A percentile compares a stretch with the other conserved stretches of the same genome.
These are phyloP conservation scores for Riparia riparia DNA, from an alignment of 2,113 vertebrate genomes.

Conservation along the genomic window DNA sequence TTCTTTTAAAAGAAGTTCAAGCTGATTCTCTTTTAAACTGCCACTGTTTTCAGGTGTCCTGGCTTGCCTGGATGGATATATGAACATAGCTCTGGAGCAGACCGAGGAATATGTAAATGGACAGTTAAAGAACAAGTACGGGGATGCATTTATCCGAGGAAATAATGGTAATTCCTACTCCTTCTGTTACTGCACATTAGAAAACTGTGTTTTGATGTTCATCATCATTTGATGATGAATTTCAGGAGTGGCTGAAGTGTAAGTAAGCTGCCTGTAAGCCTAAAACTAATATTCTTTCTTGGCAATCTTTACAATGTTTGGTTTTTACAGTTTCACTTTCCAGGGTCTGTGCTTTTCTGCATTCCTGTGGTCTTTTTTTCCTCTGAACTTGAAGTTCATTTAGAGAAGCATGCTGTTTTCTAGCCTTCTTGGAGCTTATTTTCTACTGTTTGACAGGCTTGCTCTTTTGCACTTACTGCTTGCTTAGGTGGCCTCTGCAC, in stretches of 20 bases:
- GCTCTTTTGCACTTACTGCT: not conserved
- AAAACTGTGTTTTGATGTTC: not conserved
- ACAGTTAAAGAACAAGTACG: conserved; percentile 98
- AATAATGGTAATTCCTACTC: conserved; percentile 89
- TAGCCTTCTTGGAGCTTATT: not conserved
- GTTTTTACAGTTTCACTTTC: not conserved
- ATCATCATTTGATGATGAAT: too few species aligned
- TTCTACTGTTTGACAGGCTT: not conserved
- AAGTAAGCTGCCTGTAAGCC: not conserved
- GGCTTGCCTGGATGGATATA: conserved; percentile 97
- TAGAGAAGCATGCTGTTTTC: not conserved
- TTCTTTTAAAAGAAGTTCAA: not conserved
- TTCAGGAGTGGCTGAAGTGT: not conserved
- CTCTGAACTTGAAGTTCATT: not conserved
- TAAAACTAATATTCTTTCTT: not conserved
- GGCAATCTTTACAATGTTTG: not conserved
- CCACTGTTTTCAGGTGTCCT: conserved; percentile 85
- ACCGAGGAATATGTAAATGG: conserved; percentile 99
- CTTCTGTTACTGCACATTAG: not conserved
- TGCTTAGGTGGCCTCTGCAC: not conserved
- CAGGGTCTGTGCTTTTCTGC: not conserved
- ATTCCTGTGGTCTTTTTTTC: not conserved
- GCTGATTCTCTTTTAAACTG: not conserved
- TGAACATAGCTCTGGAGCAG: conserved; percentile 99
- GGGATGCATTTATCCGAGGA: conserved; percentile 97